These are phyloP conservation scores for Menura novaehollandiae DNA, from an alignment of 2,113 vertebrate species.

Conservation along the genomic window DNA sequence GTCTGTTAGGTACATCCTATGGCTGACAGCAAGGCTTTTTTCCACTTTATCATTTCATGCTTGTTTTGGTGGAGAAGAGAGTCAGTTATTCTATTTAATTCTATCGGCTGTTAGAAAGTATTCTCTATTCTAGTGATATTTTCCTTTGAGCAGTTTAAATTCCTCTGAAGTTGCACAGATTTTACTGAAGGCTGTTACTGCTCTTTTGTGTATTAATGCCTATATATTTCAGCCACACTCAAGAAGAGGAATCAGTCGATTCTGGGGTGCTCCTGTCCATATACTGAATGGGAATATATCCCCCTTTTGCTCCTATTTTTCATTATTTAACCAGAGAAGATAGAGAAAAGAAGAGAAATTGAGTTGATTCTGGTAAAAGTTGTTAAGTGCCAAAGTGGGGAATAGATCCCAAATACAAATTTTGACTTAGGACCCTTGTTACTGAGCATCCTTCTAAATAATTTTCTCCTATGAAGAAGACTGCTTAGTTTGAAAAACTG, in stretches of 20 bases:
- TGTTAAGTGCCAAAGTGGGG: not conserved
- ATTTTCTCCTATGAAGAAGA: not conserved
- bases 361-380: not conserved
- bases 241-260: not conserved
- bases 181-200: not conserved
- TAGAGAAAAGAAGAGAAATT: not conserved
- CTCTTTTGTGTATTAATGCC: not conserved
- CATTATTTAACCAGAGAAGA: not conserved
- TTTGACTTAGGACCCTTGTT: not conserved
- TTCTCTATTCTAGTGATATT: not conserved
- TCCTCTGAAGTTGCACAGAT: not conserved
- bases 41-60: not conserved
- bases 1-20: not conserved
- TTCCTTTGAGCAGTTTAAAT: not conserved
- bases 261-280: not conserved
- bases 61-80: not conserved
- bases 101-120: not conserved
- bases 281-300: not conserved
- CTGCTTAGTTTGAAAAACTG: not conserved
- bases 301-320: not conserved
- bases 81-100: slow-evolving; percentile 9
- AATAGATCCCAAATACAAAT: not conserved
- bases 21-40: not conserved
- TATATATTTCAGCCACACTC: not conserved
- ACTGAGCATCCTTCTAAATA: not conserved